Evolutionary conservation across 2,888 invertebrate genomes (phyloP).

Genomic region (Lasioglossum marginatum): DNA sequence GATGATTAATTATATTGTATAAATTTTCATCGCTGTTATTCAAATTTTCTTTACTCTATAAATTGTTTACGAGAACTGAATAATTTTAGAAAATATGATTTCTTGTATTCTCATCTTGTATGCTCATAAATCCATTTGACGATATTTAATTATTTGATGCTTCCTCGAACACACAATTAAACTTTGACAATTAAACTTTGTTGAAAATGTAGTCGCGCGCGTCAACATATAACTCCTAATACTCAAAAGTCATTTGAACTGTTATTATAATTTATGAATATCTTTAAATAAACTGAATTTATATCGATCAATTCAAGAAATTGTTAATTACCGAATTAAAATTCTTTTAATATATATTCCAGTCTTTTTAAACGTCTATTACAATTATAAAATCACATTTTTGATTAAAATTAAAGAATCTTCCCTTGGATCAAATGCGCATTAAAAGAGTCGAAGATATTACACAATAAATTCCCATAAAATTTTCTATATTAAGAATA

Average conservation of each 20-base stretch:
- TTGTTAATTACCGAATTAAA: neutral
- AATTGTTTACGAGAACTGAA: neutral
- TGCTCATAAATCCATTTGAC: neutral
- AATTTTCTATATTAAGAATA: neutral
- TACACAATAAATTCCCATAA: neutral
- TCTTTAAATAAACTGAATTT: neutral
- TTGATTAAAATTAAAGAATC: neutral
- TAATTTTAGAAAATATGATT: neutral
- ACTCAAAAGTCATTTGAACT: neutral
- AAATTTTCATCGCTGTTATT: neutral
- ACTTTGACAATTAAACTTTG: neutral
- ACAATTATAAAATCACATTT: neutral
- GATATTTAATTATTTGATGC: neutral
- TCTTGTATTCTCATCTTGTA: neutral
- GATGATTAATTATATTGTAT: slow-evolving; percentile 22
- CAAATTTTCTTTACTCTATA: neutral
- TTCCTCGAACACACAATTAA: neutral
- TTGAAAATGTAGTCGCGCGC: neutral
- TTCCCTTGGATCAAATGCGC: neutral
- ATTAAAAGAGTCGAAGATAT: neutral
- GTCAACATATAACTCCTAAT: neutral
- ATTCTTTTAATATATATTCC: neutral
- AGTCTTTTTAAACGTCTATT: neutral
- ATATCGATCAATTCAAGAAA: neutral
- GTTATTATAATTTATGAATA: neutral